Base-by-base conservation (phyloP, 2,888 invertebrate species). In the Bellardia bayeri region DNA sequence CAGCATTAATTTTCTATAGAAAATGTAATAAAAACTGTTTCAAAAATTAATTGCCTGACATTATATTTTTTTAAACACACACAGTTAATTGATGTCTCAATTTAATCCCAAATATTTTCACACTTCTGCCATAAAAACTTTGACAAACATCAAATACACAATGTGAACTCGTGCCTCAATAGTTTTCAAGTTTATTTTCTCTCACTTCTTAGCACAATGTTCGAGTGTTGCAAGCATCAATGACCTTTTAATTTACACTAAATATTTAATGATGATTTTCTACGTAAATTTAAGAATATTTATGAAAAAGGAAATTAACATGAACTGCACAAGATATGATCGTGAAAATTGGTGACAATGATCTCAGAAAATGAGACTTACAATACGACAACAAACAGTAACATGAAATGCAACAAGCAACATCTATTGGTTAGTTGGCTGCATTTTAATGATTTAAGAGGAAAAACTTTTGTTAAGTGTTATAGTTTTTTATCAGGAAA, bases 381-480 rank as follows among this genome's bases (percentile, higher is more conserved):
- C 23, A 23, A 23, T 23, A 23, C 23, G 33, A 66, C 23, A 76
- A 56, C 16, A 58, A 72, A 40, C 14, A 5, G 51, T 23, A 23
- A 6, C 16, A 66, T 54, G 56, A 58, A 13, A 1, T 75, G 75
- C 33, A 72, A 45, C n/a, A 49, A 49, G n/a, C 11, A 45, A 11
- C 13, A 45, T 11, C 2, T 11, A 37, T 4, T 33, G 45, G 49
- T 66, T 56, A 9, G 56, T 58, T 58, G 11, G 49, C 40, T 51
- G 37, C 56, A 49, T 61, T 75, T 86, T 82, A 79, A 80, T 74
- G 69, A 75, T 71, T 86, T 76, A 80, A 64, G 14, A 75, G 30
- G 71, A 86, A 86, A 82, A 64, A 64, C 58, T 56, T 64, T 75
- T 49, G 6, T 71, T 45, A 37, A 63, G 42, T 83, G 74, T 69